Evolutionary conservation across 2,113 vertebrate genomes (phyloP), one percentile per base, ranked within the genome.

Genomic region (Actinemys pallida): DNA sequence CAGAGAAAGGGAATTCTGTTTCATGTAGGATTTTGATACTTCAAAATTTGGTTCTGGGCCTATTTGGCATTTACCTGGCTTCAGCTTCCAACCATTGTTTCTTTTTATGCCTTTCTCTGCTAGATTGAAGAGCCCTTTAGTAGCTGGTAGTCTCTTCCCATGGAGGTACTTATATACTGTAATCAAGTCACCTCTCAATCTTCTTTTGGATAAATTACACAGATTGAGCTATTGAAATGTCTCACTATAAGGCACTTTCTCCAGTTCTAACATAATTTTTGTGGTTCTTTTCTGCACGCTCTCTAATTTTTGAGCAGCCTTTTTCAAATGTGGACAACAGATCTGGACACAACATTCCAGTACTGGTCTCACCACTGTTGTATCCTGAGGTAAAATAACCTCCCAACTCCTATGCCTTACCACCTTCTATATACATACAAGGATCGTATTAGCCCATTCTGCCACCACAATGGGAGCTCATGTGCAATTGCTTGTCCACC

Each of bases 401-500:
- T 75, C 20, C 11, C 35, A 69, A n/a, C 10, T 75, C 39, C n/a
- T 25, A 39, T 78, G 8, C 16, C 50, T 35, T 86, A 6, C 35
- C 90, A 72, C 27, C 59, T 4, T 83, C 29, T 10, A 75, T 62
- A 54, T 81, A 91, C 80, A 75, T 42, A 22, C 25, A 65, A 50
- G 19, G 25, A 45, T 4, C 1, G 52, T 16, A 49, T 10, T 76
- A 45, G 22, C 20, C 49, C 45, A 86, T 88, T 84, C 81, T 79
- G 88, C 75, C 5, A 22, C 29, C 10, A n/a, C 35, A 72, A 53
- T 45, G 13, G 83, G 53, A 96, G 5, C 8, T 85, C 29, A 83
- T 9, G 24, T 13, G 29, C 35, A 94, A 90, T 72, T 87, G 88
- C 62, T 89, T 84, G 27, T 35, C 42, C 76, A 65, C 54, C 94